Evolutionary conservation across 2,113 vertebrate species (phyloP), one percentile per base, ranked within the genome.

Genomic region (Scomber colias): DNA sequence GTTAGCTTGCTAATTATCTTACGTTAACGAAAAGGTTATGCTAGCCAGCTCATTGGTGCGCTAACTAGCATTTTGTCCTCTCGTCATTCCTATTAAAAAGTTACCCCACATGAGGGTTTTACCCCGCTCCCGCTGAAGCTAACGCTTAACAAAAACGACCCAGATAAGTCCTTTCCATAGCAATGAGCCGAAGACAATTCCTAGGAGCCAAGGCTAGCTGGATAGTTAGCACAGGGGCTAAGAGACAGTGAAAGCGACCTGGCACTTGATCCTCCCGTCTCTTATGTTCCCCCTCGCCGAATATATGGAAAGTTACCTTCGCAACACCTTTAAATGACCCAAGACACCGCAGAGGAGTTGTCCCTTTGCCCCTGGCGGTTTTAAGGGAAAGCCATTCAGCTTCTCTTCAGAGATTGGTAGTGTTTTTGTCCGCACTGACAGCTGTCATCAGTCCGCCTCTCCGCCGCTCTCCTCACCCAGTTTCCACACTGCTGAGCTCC

Each of bases 351-450:
- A 73, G 6, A 57, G 24, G 45, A 45, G 44, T 46, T 69, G 68
- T 86, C 69, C 66, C 67, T 51, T 64, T 68, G 61, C 35, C 65
- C 35, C 55, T 15, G 21, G 12, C 15, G 35, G 12, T 84, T 40
- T 87, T 69, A 91, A 50, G 14, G 49, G 30, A 49, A 60, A 83
- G 56, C 84, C 92, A 92, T 91, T 80, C n/a, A 71, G 54, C 27
- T 64, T 75, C 44, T 87, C 27, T 49, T 81, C 77, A 71, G 8
- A 75, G 55, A 84, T 71, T 49, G 30, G 40, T 24, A 27, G 75
- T 85, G 84, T 90, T 92, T 92, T 91, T 87, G 90, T 87, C 81
- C 70, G n/a, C 87, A 79, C 68, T 93, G 92, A 94, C 93, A 94
- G 92, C 93, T 94, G 92, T 93, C 91, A 94, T 90, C 91, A 82